Evolutionary conservation across 2,888 invertebrate genomes (phyloP).

Genomic region (Piscicola geometra): DNA sequence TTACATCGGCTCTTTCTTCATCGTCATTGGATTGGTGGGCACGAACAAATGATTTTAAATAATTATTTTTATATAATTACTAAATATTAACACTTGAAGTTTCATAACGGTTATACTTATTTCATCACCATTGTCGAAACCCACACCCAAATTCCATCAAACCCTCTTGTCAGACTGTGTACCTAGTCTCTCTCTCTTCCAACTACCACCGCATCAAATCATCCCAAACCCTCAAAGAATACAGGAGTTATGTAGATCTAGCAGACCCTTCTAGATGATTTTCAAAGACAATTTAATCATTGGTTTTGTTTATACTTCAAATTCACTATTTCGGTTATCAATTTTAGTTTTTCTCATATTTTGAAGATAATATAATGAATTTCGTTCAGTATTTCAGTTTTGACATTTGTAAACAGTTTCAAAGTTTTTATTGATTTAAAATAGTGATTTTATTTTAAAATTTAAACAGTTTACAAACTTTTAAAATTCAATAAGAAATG

Average conservation of each 20-base stretch:
- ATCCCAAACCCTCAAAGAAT: slow-evolving; percentile 36
- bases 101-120: background rate
- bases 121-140: background rate
- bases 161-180: slow-evolving; percentile 34
- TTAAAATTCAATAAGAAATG: too few relatives aligned
- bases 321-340: too few relatives aligned
- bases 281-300: too few relatives aligned
- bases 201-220: slow-evolving; percentile 38
- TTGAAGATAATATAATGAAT: too few relatives aligned
- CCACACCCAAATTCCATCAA: background rate
- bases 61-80: slow-evolving; percentile 1
- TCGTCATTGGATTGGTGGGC: slow-evolving; percentile 52
- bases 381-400: too few relatives aligned
- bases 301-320: too few relatives aligned
- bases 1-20: slow-evolving; percentile 48
- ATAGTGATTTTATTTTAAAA: too few relatives aligned
- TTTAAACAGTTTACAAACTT: too few relatives aligned
- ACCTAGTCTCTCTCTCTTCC: slow-evolving; percentile 31
- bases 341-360: too few relatives aligned
- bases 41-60: background rate
- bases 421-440: too few relatives aligned
- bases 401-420: too few relatives aligned
- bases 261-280: slow-evolving; percentile 21
- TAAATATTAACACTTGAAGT: background rate
- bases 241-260: slow-evolving; percentile 33